phyloP scores from a whole-genome alignment of 2,888 invertebrate genomes.

The Anthoptus insignis region DNA sequence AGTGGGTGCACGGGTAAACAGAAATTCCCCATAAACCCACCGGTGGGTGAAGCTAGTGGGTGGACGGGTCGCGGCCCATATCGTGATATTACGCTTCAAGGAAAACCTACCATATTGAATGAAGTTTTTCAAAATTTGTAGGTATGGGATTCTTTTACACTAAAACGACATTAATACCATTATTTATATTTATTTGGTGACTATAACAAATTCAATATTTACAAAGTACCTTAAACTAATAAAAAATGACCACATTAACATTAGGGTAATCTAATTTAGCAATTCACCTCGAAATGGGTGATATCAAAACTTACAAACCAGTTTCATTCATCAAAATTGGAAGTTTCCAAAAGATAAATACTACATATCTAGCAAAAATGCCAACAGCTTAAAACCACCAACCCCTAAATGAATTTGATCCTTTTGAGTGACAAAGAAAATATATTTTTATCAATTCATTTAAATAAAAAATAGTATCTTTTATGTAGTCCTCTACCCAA shows the following conservation, averaged over 20 bases:
- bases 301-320: constrained; percentile 10
- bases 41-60: too few relatives aligned
- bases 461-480: constrained; percentile 16
- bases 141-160: too few relatives aligned
- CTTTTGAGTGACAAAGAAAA: too few relatives aligned
- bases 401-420: too few relatives aligned
- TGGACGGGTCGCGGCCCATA: too few relatives aligned
- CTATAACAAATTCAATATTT: constrained; percentile 76
- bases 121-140: too few relatives aligned
- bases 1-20: too few relatives aligned
- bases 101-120: too few relatives aligned
- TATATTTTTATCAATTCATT: constrained; percentile 2
- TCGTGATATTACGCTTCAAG: too few relatives aligned
- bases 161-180: constrained; percentile 54
- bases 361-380: too few relatives aligned
- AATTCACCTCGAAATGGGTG: constrained; percentile 19
- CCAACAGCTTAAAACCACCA: too few relatives aligned
- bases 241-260: constrained; percentile 57
- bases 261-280: constrained; percentile 17
- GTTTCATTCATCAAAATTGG: constrained; percentile 16
- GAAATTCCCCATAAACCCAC: too few relatives aligned
- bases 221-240: constrained; percentile 72
- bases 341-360: background rate
- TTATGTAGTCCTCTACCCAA: constrained; percentile 12
- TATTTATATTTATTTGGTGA: constrained; percentile 74